Conservation (phyloP, 2,888 invertebrate species). For the Lydus trimaculatus region DNA sequence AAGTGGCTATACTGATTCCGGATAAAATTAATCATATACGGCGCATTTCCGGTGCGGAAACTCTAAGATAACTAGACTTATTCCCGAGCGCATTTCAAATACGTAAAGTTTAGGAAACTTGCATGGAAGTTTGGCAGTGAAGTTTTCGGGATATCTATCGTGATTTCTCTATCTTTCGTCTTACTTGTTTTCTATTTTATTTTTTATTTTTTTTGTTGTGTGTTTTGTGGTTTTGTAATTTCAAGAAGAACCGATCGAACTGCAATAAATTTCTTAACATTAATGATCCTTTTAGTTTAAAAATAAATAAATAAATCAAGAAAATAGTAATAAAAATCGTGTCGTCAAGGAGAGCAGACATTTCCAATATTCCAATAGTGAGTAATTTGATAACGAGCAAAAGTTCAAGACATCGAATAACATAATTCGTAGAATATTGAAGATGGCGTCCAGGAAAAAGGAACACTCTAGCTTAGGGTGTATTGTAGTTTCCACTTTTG, state of each 20-base stretch:
- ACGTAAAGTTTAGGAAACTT: constrained; percentile 6
- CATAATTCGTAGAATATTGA: not conserved
- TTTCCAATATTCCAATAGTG: not conserved
- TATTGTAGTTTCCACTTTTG: constrained; percentile 17
- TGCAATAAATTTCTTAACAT: not conserved
- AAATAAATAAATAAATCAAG: not conserved
- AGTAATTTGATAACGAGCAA: not conserved
- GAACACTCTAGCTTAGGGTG: not conserved
- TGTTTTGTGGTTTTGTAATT: not conserved
- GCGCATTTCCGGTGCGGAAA: constrained; percentile 7
- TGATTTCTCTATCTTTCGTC: not conserved
- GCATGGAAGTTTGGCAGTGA: not conserved
- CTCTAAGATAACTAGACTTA: constrained; percentile 4
- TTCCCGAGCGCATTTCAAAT: constrained; percentile 9
- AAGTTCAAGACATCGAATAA: not conserved
- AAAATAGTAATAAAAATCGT: not conserved
- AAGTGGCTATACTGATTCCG: not conserved
- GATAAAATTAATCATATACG: constrained; percentile 9
- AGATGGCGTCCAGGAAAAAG: not conserved
- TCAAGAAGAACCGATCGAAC: not conserved
- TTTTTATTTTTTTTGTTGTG: not conserved
- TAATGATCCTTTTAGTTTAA: not conserved
- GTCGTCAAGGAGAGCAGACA: not conserved
- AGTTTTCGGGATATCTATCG: constrained; percentile 1
- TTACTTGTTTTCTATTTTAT: too few relatives aligned